These are phyloP conservation scores for Australoheros scitulus DNA, from an alignment of 2,113 vertebrate species.

Conservation along the genomic window DNA sequence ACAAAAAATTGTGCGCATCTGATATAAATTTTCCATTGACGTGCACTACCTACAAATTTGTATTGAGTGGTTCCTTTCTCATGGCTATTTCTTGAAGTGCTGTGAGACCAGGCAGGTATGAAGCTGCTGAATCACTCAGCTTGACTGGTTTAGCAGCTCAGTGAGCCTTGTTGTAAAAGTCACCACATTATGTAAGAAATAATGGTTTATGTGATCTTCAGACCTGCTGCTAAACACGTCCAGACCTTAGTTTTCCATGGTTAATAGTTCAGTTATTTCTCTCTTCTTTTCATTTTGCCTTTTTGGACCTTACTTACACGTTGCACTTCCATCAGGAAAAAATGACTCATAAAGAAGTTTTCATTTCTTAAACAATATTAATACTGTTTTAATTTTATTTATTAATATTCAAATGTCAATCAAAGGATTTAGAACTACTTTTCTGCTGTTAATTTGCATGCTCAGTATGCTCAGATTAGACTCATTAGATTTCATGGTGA, in stretches of 20 bases:
- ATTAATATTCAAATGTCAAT: no score
- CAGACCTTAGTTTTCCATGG: neutral
- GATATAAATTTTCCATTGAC: neutral
- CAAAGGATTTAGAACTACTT: no score
- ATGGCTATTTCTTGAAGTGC: neutral
- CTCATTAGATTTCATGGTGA: neutral
- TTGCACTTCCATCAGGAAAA: no score
- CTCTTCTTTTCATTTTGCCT: neutral
- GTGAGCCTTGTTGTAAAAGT: neutral
- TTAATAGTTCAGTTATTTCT: neutral
- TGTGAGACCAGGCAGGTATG: neutral
- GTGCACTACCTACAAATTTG: no score
- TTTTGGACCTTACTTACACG: neutral
- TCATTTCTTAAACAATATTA: no score
- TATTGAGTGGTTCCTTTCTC: neutral
- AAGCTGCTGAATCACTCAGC: neutral
- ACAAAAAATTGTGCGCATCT: neutral
- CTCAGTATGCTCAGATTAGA: neutral
- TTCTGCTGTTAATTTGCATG: neutral
- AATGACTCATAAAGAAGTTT: no score
- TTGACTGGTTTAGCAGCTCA: neutral
- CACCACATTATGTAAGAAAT: neutral
- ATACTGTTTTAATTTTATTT: no score
- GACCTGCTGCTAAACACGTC: neutral
- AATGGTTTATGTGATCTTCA: neutral